Evolutionary conservation across 2,113 vertebrate genomes (phyloP), one percentile per base, ranked within the genome.

Genomic region (Ceyx melanurus): DNA sequence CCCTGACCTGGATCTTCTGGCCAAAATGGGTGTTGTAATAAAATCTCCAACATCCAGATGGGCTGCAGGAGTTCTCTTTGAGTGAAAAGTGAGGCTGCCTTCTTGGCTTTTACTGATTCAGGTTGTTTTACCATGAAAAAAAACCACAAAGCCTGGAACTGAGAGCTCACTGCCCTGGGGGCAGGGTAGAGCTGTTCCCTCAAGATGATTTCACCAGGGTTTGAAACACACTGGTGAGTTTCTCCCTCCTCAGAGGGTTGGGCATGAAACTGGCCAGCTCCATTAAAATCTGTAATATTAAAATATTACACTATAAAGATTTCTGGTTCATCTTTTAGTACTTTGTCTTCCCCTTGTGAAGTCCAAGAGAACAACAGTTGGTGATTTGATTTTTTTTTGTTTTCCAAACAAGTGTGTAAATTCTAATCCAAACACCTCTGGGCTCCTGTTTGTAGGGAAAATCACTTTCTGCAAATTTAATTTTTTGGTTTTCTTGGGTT

Each of bases 21-120:
- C 46, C 60, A 67, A 74, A 88, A 67, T 61, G 22, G 31, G 10
- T 66, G 35, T 90, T 75, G 64, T 10, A 96, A 94, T 96, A 95
- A 95, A 93, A 73, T 48, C 31, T 5, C 5, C 86, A 35, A 87
- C 90, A 74, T 80, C 64, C 60, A 61, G 45, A 35, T 33, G 53
- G 79, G 45, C 35, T 90, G 50, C 28, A 22, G 62, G 66, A 45
- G 7, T 88, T 66, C 14, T 61, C 10, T 11, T 29, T 71, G 14
- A 68, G 33, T 80, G 62, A 76, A 61, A 76, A 61, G 23, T 53
- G 29, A 54, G 73, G 35, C 76, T 87, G 25, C 61, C 42, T 72
- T 70, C 58, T 51, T 28, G 28, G 29, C 28, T 26, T 76, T 68
- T 53, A 25, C 19, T 76, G 45, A 40, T 67, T 86, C 72, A 40